Percentiles rank a stretch among this genome's conserved stretches.
Conservation (phyloP, 2,888 invertebrate genomes). For the Allolobophora icterica region DNA sequence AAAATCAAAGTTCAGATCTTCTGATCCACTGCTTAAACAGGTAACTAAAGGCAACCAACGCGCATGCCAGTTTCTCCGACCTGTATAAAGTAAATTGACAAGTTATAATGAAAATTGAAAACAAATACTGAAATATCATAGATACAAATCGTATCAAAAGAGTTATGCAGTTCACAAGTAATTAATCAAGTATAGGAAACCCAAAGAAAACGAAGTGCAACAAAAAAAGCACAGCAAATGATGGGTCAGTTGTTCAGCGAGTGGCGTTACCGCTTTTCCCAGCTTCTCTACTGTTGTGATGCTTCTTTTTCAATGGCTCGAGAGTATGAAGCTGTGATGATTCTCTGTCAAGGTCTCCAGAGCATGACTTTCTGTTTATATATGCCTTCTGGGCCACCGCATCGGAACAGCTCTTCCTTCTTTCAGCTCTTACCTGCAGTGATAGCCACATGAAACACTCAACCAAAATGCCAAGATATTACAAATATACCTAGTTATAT, state of each 20-base stretch:
- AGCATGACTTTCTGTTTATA: neutral
- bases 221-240: neutral
- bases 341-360: too few species aligned
- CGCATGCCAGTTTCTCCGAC: neutral
- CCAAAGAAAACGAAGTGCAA: neutral
- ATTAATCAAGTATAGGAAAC: neutral
- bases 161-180: neutral
- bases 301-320: neutral
- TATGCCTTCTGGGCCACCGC: neutral
- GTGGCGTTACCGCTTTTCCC: neutral
- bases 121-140: neutral
- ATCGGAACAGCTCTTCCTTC: neutral
- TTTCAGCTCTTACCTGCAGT: neutral
- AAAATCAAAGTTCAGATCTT: neutral
- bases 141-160: neutral
- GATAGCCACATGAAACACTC: neutral
- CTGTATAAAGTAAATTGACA: neutral
- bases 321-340: neutral
- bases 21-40: neutral
- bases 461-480: neutral
- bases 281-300: neutral
- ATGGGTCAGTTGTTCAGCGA: neutral
- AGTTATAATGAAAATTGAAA: neutral
- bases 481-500: neutral
- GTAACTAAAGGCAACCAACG: neutral